These are phyloP conservation scores for Baccha elongata DNA, from an alignment of 2,888 invertebrate species.

Conservation along the genomic window DNA sequence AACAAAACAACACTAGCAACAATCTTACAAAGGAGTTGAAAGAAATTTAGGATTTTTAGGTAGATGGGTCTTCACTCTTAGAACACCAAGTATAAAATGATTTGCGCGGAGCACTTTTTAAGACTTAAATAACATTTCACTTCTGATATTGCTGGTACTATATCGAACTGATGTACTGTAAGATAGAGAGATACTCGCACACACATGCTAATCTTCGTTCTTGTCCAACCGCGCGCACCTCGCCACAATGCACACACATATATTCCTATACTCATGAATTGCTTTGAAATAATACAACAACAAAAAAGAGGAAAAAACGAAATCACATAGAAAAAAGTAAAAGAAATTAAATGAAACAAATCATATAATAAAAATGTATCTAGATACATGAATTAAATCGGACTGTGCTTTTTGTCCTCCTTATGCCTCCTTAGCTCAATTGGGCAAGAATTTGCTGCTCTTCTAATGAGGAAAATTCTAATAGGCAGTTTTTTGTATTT, in stretches of 20 bases:
- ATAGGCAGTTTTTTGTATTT: slow-evolving; percentile 71
- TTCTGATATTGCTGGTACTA: slow-evolving; percentile 75
- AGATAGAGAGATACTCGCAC: slow-evolving; percentile 61
- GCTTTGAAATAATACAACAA: slow-evolving; percentile 40
- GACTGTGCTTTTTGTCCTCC: slow-evolving; percentile 30
- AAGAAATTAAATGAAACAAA: slow-evolving; percentile 64
- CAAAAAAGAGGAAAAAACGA: slow-evolving; percentile 18
- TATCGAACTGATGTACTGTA: slow-evolving; percentile 73
- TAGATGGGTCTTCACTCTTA: slow-evolving; percentile 80
- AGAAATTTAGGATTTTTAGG: slow-evolving; percentile 21
- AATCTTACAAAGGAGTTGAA: slow-evolving; percentile 15
- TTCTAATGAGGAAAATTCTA: slow-evolving; percentile 67
- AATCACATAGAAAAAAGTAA: slow-evolving; percentile 27
- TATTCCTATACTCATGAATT: slow-evolving; percentile 32
- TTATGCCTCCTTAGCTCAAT: neutral
- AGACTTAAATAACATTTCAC: slow-evolving; percentile 82
- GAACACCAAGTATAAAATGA: slow-evolving; percentile 82
- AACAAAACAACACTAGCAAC: neutral
- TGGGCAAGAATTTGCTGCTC: slow-evolving; percentile 35
- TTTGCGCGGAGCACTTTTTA: slow-evolving; percentile 82
- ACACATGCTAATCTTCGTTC: slow-evolving; percentile 72
- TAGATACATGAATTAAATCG: slow-evolving; percentile 69
- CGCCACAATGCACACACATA: slow-evolving; percentile 58
- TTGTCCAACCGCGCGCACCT: slow-evolving; percentile 70
- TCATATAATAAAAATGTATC: slow-evolving; percentile 69